Conservation (phyloP, 2,113 vertebrate species). For the Nothobranchius kuhntae region DNA sequence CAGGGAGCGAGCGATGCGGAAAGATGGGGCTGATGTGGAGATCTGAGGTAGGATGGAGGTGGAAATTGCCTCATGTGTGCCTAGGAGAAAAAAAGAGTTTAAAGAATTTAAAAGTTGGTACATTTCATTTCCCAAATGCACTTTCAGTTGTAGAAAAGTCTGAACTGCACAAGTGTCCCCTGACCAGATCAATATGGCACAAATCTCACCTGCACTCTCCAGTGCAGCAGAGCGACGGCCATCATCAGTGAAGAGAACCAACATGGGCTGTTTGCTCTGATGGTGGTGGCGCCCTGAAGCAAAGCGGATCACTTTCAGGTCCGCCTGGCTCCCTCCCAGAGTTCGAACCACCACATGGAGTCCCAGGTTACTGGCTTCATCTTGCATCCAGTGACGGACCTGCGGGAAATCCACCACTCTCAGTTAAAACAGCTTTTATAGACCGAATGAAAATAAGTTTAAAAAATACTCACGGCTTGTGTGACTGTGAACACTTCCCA, state of each 20-base stretch:
- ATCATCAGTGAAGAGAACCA: conserved; percentile 90
- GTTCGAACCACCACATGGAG: conserved; percentile 82
- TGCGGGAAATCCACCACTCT: conserved; percentile 42
- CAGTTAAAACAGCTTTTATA: background rate
- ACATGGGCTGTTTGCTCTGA: conserved; percentile 90
- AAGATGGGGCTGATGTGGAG: conserved; percentile 32
- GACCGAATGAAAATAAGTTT: background rate
- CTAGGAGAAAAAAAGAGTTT: conserved; percentile 40
- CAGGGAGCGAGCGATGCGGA: conserved; percentile 73
- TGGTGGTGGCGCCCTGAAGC: conserved; percentile 83
- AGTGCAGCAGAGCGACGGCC: conserved; percentile 76
- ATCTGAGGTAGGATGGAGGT: conserved; percentile 54
- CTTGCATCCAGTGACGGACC: conserved; percentile 84
- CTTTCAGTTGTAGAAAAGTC: too few species aligned
- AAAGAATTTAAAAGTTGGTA: background rate
- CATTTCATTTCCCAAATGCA: background rate
- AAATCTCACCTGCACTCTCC: conserved; percentile 71
- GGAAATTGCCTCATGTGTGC: conserved; percentile 34
- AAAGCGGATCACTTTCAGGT: conserved; percentile 79
- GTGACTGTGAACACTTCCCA: conserved; percentile 92
- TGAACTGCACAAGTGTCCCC: too few species aligned
- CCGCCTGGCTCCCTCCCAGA: conserved; percentile 55
- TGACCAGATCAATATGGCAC: background rate
- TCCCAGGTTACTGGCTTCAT: conserved; percentile 83
- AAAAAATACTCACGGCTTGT: conserved; percentile 81